Evolutionary conservation across 2,113 vertebrate species (phyloP).

Genomic region (Nothoprocta pentlandii): DNA sequence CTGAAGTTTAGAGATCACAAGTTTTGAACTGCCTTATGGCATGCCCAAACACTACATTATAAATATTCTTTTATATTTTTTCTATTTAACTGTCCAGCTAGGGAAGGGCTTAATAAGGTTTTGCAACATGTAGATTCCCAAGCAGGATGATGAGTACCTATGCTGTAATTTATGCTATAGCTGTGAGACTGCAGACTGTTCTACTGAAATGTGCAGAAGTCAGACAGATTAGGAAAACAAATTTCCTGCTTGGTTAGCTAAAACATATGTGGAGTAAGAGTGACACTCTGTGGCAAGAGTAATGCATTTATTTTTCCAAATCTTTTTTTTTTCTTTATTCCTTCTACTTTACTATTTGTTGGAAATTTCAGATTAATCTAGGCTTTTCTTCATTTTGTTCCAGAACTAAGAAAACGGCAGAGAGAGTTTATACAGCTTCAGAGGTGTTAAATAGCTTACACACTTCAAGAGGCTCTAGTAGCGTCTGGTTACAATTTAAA

Average conservation of each 20-base stretch:
- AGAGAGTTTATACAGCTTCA: conserved; percentile 28
- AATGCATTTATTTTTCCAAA: neutral
- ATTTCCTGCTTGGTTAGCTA: neutral
- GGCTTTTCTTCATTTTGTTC: conserved; percentile 3
- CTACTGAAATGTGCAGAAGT: neutral
- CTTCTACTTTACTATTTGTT: neutral
- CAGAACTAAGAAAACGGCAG: neutral
- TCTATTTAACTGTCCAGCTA: neutral
- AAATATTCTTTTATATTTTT: neutral
- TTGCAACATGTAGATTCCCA: neutral
- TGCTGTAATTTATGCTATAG: neutral
- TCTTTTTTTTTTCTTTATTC: neutral
- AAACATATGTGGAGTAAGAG: conserved; percentile 21
- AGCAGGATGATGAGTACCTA: neutral
- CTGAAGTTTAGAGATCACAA: neutral
- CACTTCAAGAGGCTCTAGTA: conserved; percentile 31
- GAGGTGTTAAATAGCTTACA: conserved; percentile 42
- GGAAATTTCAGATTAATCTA: neutral
- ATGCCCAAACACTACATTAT: neutral
- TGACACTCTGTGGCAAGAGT: conserved; percentile 74
- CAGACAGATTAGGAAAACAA: neutral
- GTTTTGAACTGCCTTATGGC: neutral
- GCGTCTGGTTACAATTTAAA: conserved; percentile 56
- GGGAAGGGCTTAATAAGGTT: neutral
- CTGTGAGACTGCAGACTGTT: neutral